Evolutionary conservation across 2,888 invertebrate species (phyloP).

Genomic region (Octodonta nipae): DNA sequence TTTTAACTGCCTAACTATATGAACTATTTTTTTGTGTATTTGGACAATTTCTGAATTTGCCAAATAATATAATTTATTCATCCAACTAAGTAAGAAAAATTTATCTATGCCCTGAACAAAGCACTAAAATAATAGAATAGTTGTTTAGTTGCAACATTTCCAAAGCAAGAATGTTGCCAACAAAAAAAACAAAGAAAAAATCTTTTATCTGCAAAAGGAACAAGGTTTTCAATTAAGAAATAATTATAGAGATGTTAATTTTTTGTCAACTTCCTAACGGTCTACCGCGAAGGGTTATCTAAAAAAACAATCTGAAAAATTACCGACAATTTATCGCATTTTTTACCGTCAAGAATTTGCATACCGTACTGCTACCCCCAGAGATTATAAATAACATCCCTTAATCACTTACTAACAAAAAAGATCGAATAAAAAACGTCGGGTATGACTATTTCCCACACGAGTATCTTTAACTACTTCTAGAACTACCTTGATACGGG

Average conservation of each 20-base stretch:
- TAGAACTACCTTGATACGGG: constrained; percentile 2
- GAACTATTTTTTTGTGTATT: too few species aligned
- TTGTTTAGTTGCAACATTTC: too few species aligned
- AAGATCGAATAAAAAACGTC: constrained; percentile 10
- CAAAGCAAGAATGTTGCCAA: too few species aligned
- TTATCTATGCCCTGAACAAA: too few species aligned
- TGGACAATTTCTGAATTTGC: too few species aligned
- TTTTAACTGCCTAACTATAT: too few species aligned
- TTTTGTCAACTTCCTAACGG: constrained; percentile 19
- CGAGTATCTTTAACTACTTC: constrained; percentile 3
- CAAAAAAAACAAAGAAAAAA: too few species aligned
- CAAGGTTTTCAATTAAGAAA: constrained; percentile 12
- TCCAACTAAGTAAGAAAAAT: too few species aligned
- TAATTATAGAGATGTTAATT: constrained; percentile 23
- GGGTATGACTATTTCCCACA: constrained; percentile 11
- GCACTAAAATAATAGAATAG: too few species aligned
- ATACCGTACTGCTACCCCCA: constrained; percentile 8
- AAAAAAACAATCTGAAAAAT: constrained; percentile 25
- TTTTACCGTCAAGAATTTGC: constrained; percentile 15
- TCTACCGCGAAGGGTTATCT: constrained; percentile 5
- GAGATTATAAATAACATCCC: constrained; percentile 1
- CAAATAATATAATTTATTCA: too few species aligned
- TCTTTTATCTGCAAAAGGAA: too few species aligned
- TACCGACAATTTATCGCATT: constrained; percentile 26
- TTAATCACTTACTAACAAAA: constrained; percentile 3